These are phyloP conservation scores for Labrus mixtus DNA, from an alignment of 2,113 vertebrate genomes.

Conservation along the genomic window DNA sequence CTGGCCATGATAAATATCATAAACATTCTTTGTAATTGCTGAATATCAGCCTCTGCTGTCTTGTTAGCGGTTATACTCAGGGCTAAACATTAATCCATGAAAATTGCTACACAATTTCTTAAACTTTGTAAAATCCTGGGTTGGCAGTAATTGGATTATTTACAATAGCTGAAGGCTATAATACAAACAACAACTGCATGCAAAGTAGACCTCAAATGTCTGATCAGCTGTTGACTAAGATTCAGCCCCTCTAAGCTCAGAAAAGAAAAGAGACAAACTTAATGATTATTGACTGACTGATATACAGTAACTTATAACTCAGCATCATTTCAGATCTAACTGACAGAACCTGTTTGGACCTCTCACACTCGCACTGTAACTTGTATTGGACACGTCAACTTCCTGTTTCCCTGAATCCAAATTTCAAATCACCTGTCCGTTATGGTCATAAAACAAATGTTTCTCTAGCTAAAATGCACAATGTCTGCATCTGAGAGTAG, in stretches of 20 bases:
- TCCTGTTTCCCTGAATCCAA: background rate
- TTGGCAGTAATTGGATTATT: too few relatives aligned
- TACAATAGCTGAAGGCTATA: too few relatives aligned
- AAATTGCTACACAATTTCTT: too few relatives aligned
- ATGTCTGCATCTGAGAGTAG: constrained; percentile 6
- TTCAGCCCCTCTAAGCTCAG: background rate
- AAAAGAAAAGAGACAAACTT: background rate
- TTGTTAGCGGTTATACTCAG: background rate
- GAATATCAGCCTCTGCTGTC: background rate
- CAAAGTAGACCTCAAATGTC: background rate
- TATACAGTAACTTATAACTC: too few relatives aligned
- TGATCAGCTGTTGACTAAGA: background rate
- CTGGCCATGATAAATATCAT: background rate
- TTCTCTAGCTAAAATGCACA: background rate
- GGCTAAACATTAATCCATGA: background rate
- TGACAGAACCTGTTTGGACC: too few relatives aligned
- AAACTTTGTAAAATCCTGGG: background rate
- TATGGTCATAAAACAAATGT: too few relatives aligned
- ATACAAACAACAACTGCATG: background rate
- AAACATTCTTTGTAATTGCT: constrained; percentile 2
- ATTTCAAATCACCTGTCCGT: background rate
- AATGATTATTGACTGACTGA: too few relatives aligned
- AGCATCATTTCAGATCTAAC: background rate
- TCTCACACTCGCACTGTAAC: too few relatives aligned
- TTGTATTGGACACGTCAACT: background rate